Base-by-base conservation (phyloP, 2,888 invertebrate species). In the Scaptomyza polygonia region DNA sequence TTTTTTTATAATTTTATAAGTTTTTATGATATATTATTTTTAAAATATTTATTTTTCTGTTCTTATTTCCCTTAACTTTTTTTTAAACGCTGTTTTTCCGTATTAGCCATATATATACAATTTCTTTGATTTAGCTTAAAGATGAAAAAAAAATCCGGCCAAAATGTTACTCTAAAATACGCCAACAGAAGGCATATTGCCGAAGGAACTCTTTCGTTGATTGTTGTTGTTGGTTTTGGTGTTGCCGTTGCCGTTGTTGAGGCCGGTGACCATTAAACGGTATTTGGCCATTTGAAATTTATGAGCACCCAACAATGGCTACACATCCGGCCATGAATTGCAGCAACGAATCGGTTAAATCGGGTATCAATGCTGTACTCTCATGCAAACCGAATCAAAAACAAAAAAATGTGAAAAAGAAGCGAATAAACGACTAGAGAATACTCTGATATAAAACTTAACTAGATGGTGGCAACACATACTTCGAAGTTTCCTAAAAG, bases 261-360 rank as follows among this genome's bases (percentile, higher is more conserved):
- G 75, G 56, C 72, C 77, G 57, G 67, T 73, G 72, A 53, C 88
- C 88, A 89, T 89, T 89, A 88, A 89, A 86, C 87, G 89, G 82
- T 80, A 86, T 86, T 89, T 81, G 89, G 86, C 77, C 86, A 88
- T 88, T 88, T 86, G 83, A 81, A 90, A 89, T 89, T 89, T 89
- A 89, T 90, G 90, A 75, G 80, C 71, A 67, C 45, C 63, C 70
- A 76, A 69, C 77, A 82, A 78, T 73, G 79, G 70, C 67, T 68
- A 71, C 73, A 72, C 64, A 76, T 78, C 78, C 78, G 78, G 79
- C 43, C 56, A 47, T 65, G 69, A 48, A 69, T 47, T 70, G 51
- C 58, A 65, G 47, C 51, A 8, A 21, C 29, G 44, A 40, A 18
- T 53, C 48, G 49, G 5, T 59, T 16, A 40, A 45, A 29, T 43